Conservation (phyloP, 2,888 invertebrate genomes). For the Callyntrura guangdongensis region DNA sequence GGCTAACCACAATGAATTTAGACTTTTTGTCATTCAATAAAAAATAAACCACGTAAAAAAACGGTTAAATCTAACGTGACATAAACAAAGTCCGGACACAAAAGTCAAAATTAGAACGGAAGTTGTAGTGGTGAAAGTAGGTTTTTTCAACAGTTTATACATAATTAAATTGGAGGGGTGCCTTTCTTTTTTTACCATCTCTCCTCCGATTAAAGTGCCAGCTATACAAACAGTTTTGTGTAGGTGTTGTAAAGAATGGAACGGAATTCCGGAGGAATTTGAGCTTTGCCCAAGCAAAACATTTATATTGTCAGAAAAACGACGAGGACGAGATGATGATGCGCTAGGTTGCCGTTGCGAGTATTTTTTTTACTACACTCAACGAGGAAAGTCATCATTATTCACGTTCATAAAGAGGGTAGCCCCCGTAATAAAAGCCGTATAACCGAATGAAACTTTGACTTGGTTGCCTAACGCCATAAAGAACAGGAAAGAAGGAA, state of each 20-base stretch:
- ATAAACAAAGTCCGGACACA: too few species aligned
- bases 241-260: slow-evolving; percentile 53
- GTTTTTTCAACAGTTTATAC: slow-evolving; percentile 2
- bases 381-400: not conserved
- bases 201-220: not conserved
- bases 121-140: slow-evolving; percentile 41
- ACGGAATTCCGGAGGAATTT: slow-evolving; percentile 58
- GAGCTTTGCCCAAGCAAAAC: slow-evolving; percentile 1
- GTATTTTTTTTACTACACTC: not conserved
- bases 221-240: not conserved
- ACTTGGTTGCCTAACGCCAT: slow-evolving; percentile 16
- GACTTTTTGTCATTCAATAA: too few species aligned
- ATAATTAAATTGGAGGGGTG: not conserved
- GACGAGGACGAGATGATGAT: not conserved
- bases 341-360: not conserved
- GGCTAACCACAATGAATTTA: too few species aligned
- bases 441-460: slow-evolving; percentile 11
- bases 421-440: not conserved
- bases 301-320: not conserved
- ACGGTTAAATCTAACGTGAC: too few species aligned
- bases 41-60: too few species aligned
- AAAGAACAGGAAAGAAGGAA: slow-evolving; percentile 28
- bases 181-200: not conserved
- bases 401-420: not conserved
- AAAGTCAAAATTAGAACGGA: slow-evolving; percentile 15